Conservation (phyloP, 2,113 vertebrate species). For the Anolis carolinensis region DNA sequence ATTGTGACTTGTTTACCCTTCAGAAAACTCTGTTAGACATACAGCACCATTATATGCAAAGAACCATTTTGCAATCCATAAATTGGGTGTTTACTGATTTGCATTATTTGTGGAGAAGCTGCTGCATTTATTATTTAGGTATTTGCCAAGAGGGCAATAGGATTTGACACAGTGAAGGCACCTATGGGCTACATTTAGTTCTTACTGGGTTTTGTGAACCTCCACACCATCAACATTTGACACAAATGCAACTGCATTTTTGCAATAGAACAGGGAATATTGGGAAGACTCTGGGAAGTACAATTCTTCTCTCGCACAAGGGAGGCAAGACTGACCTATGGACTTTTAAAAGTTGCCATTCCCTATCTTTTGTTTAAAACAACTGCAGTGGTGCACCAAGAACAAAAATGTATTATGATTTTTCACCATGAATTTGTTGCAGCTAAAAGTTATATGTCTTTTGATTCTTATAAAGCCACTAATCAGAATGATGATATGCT, state of each 20-base stretch:
- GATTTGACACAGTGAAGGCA: conserved; percentile 1
- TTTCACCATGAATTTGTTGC: neutral
- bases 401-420: neutral
- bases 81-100: neutral
- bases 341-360: neutral
- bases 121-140: conserved; percentile 31
- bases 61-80: neutral
- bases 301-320: neutral
- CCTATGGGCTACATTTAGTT: neutral
- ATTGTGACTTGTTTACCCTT: neutral
- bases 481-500: neutral
- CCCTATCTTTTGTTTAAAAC: neutral
- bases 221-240: neutral
- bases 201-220: neutral
- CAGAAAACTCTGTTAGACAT: conserved; percentile 18
- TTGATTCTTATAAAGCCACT: neutral
- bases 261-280: neutral
- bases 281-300: too few species aligned
- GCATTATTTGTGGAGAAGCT: conserved; percentile 22
- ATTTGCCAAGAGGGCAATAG: conserved; percentile 23
- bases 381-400: neutral
- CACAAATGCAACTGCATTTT: neutral
- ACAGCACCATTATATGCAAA: neutral
- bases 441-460: neutral
- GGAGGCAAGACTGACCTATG: neutral